These are phyloP conservation scores for Aphaenogaster ashmeadi DNA, from an alignment of 1,140 invertebrate genomes.

Conservation along the genomic window DNA sequence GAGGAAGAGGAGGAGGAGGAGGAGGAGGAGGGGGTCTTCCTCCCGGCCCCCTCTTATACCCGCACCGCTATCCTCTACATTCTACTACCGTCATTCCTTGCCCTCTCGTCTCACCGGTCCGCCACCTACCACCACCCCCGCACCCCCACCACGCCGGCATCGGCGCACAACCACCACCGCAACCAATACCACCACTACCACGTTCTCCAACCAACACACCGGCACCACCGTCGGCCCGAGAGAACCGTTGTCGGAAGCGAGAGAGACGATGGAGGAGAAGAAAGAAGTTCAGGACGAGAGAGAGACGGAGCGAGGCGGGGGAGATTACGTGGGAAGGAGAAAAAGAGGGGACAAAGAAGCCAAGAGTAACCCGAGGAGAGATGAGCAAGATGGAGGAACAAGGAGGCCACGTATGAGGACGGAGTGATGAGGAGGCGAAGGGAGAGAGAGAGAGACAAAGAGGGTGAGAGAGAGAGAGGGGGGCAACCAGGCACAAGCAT, in stretches of 20 bases:
- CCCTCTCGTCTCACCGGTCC: constrained; percentile 49
- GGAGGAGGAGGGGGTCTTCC: constrained; percentile 49
- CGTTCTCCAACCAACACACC: constrained; percentile 58
- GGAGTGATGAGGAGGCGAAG: not conserved
- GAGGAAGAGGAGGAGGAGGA: too few species aligned
- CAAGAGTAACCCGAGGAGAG: constrained; percentile 40
- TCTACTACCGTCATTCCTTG: constrained; percentile 69
- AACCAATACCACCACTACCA: constrained; percentile 28
- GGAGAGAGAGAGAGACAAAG: not conserved
- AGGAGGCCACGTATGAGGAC: constrained; percentile 30
- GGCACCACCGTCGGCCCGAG: constrained; percentile 3
- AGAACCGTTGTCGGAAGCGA: constrained; percentile 25
- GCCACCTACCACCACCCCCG: constrained; percentile 71
- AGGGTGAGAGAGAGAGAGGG: not conserved
- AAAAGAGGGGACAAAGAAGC: constrained; percentile 58
- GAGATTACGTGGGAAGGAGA: constrained; percentile 28
- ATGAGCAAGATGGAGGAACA: constrained; percentile 38
- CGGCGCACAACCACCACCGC: constrained; percentile 31
- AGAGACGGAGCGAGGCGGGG: constrained; percentile 30
- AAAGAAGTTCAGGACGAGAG: not conserved
- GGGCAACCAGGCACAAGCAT: constrained; percentile 45
- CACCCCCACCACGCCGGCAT: constrained; percentile 70
- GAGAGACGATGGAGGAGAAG: constrained; percentile 13
- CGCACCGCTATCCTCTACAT: constrained; percentile 66
- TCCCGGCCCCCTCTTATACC: constrained; percentile 51